Evolutionary conservation across 2,888 invertebrate genomes (phyloP).

Genomic region (Xylophagus ater): DNA sequence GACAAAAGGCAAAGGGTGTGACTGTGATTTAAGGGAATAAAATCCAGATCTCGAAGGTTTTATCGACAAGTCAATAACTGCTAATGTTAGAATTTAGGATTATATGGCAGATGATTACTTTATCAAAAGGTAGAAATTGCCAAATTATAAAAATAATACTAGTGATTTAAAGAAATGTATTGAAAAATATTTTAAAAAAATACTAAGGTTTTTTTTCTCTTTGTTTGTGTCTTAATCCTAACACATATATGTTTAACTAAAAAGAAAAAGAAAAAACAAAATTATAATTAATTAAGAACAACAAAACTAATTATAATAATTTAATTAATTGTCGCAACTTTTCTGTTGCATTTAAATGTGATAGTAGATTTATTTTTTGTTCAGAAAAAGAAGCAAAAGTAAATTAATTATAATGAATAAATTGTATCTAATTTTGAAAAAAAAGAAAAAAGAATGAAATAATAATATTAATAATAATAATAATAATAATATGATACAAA

Average conservation of each 20-base stretch:
- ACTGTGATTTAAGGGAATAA: too few species aligned
- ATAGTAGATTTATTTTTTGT: slow-evolving; percentile 21
- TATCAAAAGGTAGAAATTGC: too few species aligned
- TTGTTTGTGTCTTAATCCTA: slow-evolving; percentile 14
- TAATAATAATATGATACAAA: slow-evolving; percentile 15
- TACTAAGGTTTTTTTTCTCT: slow-evolving; percentile 10
- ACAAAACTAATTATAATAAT: slow-evolving; percentile 9
- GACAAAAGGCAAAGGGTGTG: too few species aligned
- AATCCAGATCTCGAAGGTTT: too few species aligned
- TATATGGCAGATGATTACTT: too few species aligned
- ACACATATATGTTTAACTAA: slow-evolving; percentile 13
- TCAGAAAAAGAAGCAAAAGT: slow-evolving; percentile 8
- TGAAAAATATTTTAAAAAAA: not conserved
- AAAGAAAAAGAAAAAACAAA: slow-evolving; percentile 5
- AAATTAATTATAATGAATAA: slow-evolving; percentile 14
- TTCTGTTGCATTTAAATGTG: slow-evolving; percentile 22
- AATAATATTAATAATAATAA: slow-evolving; percentile 19
- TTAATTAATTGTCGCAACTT: slow-evolving; percentile 17
- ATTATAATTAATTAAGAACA: slow-evolving; percentile 10
- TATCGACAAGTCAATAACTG: too few species aligned
- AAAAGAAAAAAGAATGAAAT: slow-evolving; percentile 19
- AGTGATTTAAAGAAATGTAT: too few species aligned
- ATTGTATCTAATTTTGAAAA: slow-evolving; percentile 12
- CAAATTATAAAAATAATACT: too few species aligned
- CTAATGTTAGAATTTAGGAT: too few species aligned